These are phyloP conservation scores for Drosophila malerkotliana DNA, from an alignment of 1,140 invertebrate genomes.

Conservation along the genomic window DNA sequence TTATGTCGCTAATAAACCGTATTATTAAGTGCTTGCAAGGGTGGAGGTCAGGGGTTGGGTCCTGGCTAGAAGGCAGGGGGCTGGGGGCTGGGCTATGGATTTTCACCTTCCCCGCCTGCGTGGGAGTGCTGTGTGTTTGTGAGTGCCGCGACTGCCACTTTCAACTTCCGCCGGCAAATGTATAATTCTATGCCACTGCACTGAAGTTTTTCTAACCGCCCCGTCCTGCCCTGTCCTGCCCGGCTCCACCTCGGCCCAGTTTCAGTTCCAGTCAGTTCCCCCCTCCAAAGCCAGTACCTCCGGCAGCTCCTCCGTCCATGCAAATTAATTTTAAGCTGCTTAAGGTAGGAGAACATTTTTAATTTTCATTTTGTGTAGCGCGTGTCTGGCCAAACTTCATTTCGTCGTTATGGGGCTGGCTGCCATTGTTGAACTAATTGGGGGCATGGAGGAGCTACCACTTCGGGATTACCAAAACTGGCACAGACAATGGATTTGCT, in stretches of 20 bases:
- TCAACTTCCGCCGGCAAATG: constrained; percentile 78
- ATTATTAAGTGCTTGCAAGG: constrained; percentile 73
- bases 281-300: constrained; percentile 4
- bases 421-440: constrained; percentile 27
- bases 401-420: constrained; percentile 12
- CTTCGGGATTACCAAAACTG: constrained; percentile 36
- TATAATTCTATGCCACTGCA: constrained; percentile 74
- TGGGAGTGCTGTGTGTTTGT: constrained; percentile 22
- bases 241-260: neutral
- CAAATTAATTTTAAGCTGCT: constrained; percentile 80
- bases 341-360: constrained; percentile 70
- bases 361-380: constrained; percentile 55
- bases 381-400: constrained; percentile 25
- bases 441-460: constrained; percentile 1
- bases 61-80: neutral
- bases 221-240: neutral
- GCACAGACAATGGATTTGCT: constrained; percentile 26
- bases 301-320: constrained; percentile 29
- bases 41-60: constrained; percentile 1
- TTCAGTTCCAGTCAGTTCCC: constrained; percentile 7
- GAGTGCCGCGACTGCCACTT: constrained; percentile 60
- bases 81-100: constrained; percentile 34
- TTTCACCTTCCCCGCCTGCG: constrained; percentile 32
- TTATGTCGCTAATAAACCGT: constrained; percentile 82
- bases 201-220: constrained; percentile 42